Base-by-base conservation (phyloP, 2,113 vertebrate species). In the Rhea americana region DNA sequence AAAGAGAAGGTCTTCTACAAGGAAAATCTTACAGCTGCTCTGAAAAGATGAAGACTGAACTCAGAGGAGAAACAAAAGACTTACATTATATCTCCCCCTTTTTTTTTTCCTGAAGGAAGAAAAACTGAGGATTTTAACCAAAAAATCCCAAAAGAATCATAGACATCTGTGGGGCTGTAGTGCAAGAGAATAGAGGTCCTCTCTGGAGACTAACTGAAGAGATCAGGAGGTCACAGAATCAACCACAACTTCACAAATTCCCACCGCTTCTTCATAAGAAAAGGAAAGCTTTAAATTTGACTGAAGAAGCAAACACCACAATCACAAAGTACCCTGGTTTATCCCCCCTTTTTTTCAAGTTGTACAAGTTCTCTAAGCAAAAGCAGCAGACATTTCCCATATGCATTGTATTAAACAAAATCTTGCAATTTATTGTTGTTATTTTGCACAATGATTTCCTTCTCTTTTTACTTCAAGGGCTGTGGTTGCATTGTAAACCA, bases 381-480 rank as follows among this genome's bases (percentile, higher is more conserved):
- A 94, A 74, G 6, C 55, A 71, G 47, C 39, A 80, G 32, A 43
- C 11, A 55, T 63, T 77, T 78, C 8, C 89, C 14, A 63, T 25
- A 67, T 7, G n/a, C 10, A 24, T 10, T 32, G 14, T 37, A 30
- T 68, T 89, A 13, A 68, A 82, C 3, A 89, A 92, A 67, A 51
- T 58, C 13, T 76, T 78, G 28, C 35, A 45, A 68, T 12, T 65
- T 73, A 24, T 72, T 81, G 5, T n/a, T 93, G 17, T 61, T 81
- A 59, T 63, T 91, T 92, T 61, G 47, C 25, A 83, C 87, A 87
- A 79, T 13, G 0, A 3, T 53, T 92, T 89, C 28, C 63, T 87
- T 96, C 45, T 93, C 26, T 75, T 94, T 93, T 93, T 76, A 61
- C n/a, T 91, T 81, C 37, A 43, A 71, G 61, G 5, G 39, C 5